Base-by-base conservation (phyloP, 2,113 vertebrate genomes). In the Mastomys natalensis region DNA sequence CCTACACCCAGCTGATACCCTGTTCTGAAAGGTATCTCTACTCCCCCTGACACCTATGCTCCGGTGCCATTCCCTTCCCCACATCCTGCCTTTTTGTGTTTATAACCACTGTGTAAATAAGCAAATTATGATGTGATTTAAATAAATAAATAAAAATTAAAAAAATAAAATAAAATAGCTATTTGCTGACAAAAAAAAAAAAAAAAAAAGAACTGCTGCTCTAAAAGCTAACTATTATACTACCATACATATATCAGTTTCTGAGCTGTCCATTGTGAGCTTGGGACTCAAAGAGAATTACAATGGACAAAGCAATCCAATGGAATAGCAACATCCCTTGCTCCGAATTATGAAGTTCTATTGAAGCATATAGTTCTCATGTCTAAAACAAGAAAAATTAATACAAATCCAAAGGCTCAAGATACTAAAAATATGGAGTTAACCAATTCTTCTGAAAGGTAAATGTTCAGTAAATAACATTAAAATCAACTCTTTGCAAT, bases 391-490 rank as follows among this genome's bases (percentile, higher is more conserved):
- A 34, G 43, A 26, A 87, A 87, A 86, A 85, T 78, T 62, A 31
- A 78, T 51, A 62, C 1, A 68, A 26, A 60, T 43, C 34, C n/a
- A 94, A 9, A 34, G 19, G 16, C n/a, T 51, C 7, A 34, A 86
- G 34, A 74, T 26, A 89, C 53, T 72, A 34, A 48, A 92, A 24
- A 89, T 53, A 92, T 43, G 53, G 7, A 40, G 17, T 68, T 89
- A 48, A 97, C 88, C 10, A 76, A 45, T 34, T 51, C 43, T 81
- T 90, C 34, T 29, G 31, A 96, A 92, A 74, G 55, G 48, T 73
- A 74, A 76, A 29, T 51, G 29, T 84, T 95, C 68, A 70, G n/a
- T 77, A 77, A 95, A 53, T 64, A 64, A 2, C 76, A 95, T 70
- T 95, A 88, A 45, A 95, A 84, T 82, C 84, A 37, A 82, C 19